Evolutionary conservation across 2,888 invertebrate species (phyloP).

Genomic region (Palloptera scutellata): DNA sequence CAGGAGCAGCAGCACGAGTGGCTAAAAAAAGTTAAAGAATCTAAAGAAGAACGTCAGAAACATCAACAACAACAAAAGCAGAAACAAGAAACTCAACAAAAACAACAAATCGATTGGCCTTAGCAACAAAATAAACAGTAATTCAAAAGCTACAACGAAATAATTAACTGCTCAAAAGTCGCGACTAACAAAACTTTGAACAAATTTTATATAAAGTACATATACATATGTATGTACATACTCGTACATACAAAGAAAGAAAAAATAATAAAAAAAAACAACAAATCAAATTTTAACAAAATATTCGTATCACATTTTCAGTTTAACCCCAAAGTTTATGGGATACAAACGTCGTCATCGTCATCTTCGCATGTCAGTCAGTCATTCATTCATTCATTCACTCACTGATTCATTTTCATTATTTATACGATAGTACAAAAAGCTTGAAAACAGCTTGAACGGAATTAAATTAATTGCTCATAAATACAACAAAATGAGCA

Average conservation of each 20-base stretch:
- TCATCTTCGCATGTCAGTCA: too few species aligned
- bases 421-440: background rate
- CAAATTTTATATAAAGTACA: background rate
- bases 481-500: background rate
- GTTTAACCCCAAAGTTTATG: constrained; percentile 18
- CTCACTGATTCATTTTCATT: background rate
- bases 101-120: constrained; percentile 21
- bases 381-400: background rate
- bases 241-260: background rate
- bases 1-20: too few species aligned
- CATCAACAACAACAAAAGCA: too few species aligned
- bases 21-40: too few species aligned
- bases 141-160: background rate
- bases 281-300: background rate
- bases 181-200: background rate
- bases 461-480: too few species aligned
- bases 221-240: background rate
- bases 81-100: too few species aligned
- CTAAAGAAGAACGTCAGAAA: too few species aligned
- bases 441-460: too few species aligned
- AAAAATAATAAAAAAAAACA: background rate
- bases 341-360: constrained; percentile 15
- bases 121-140: constrained; percentile 20
- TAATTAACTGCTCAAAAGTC: background rate
- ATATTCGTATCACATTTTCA: constrained; percentile 15